Base-by-base conservation (phyloP, 2,113 vertebrate genomes). In the Gobius niger region DNA sequence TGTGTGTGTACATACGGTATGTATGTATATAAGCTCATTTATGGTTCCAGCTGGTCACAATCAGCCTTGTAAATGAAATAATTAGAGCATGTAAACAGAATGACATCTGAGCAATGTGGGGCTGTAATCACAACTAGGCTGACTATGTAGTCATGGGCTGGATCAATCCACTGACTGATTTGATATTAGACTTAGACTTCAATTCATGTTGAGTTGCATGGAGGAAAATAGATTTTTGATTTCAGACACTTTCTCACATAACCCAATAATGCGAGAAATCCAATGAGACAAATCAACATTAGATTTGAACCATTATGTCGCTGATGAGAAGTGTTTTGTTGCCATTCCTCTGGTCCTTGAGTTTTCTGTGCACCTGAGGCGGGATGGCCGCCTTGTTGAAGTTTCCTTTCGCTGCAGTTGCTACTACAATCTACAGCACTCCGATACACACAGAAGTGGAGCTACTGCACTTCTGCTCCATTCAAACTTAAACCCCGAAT, bases 11-110 rank as follows among this genome's bases (percentile, higher is more conserved):
- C n/a, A 34, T 34, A 24, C 24, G 1, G 24, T 24, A 34, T 34
- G 2, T 34, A 34, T 77, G 68, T 56, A 46, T 65, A 11, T 62
- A 67, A 53, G 72, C 72, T 75, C 73, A 63, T 78, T 72, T 72
- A 73, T 76, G 67, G 67, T 61, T 68, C 52, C 44, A 72, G 56
- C 56, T 73, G 0, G 13, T 47, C 63, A 51, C 68, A 82, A 82
- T 84, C 59, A 77, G 62, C 42, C 65, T 14, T 75, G 65, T 52
- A 67, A 67, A 63, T 64, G 49, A 41, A 68, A 53, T 62, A 56
- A 84, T 83, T 76, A 71, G 73, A 74, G 44, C 47, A 40, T 61
- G 68, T 67, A 70, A 61, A 72, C 56, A 70, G 74, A 75, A 49
- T 74, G 41, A 69, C 60, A 47, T 73, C 68, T 52, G 54, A 73